Base-by-base conservation (phyloP, 2,888 invertebrate genomes). In the Pandemis heparana region DNA sequence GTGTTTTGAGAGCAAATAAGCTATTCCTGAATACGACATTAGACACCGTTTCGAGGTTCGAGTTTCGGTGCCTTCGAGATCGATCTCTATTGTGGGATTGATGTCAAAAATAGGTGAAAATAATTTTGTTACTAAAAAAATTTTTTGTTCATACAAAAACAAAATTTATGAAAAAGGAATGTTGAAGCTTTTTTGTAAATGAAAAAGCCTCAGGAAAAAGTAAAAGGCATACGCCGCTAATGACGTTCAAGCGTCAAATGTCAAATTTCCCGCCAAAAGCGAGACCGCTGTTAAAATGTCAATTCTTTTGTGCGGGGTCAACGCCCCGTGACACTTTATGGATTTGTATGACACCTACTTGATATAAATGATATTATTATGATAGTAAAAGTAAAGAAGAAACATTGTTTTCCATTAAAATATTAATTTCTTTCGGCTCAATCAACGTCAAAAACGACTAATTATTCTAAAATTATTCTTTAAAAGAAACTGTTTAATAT, bases 181-280 rank as follows among this genome's bases (percentile, higher is more conserved):
- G 46, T 12, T 46, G 46, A 46, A 14, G 46, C 14, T 12, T 46
- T 12, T 1, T 46, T 46, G 9, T 14, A 46, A 51, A 16, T n/a
- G 16, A 51, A 61, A 41, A 61, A 41, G 5, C 38, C n/a, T n/a
- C n/a, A n/a, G n/a, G n/a, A 61, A 38, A n/a, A 12, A 8, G n/a
- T 39, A 39, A 8, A 41, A 9, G 8, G 78, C 76, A 78, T 79
- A 71, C 77, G 75, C 67, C 76, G 68, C 71, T 85, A 86, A 83
- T 83, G 85, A 83, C 81, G 83, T 85, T 83, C 75, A 74, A 67
- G 76, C 78, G 79, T 85, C 85, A 85, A 81, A 82, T 80, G 89
- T 86, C 89, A 85, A 79, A 84, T 85, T 84, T 82, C 76, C 80
- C 83, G 82, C 84, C 82, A 74, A 79, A 81, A 78, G 77, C 73